These are phyloP conservation scores for Cyclophora albipunctata DNA, from an alignment of 2,888 invertebrate genomes.

Conservation along the genomic window DNA sequence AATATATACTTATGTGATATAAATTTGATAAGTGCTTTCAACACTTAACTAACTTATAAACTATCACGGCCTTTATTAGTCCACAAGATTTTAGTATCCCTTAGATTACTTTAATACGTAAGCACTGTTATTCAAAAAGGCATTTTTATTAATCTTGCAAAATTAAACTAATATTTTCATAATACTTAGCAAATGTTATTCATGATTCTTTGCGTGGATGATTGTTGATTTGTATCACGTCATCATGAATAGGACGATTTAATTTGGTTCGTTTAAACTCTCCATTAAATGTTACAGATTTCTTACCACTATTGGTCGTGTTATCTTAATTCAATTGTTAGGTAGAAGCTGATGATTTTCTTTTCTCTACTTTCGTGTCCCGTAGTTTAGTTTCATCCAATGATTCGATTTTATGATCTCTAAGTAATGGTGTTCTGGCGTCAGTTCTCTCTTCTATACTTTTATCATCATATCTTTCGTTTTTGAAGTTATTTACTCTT, in stretches of 20 bases:
- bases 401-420: slow-evolving; percentile 68
- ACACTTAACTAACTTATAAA: slow-evolving; percentile 48
- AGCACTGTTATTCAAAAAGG: slow-evolving; percentile 19
- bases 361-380: slow-evolving; percentile 60
- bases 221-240: too few species aligned
- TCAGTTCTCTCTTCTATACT: slow-evolving; percentile 54
- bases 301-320: slow-evolving; percentile 52
- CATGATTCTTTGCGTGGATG: slow-evolving; percentile 12
- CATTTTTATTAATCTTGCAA: slow-evolving; percentile 15
- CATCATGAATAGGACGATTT: slow-evolving; percentile 8
- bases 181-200: slow-evolving; percentile 9
- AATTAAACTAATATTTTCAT: slow-evolving; percentile 8
- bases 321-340: slow-evolving; percentile 30
- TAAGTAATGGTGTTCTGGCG: slow-evolving; percentile 59
- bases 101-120: slow-evolving; percentile 25
- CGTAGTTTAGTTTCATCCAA: slow-evolving; percentile 64
- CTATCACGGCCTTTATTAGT: slow-evolving; percentile 65
- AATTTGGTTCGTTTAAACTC: slow-evolving; percentile 3
- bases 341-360: slow-evolving; percentile 69
- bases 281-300: slow-evolving; percentile 1
- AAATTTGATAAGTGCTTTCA: slow-evolving; percentile 48
- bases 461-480: slow-evolving; percentile 52
- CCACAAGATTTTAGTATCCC: slow-evolving; percentile 31
- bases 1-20: slow-evolving; percentile 37
- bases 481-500: slow-evolving; percentile 54